Percentiles rank a stretch among this genome's conserved stretches.
Conservation (phyloP, 2,797 vertebrate species). For the Trachurus trachurus region DNA sequence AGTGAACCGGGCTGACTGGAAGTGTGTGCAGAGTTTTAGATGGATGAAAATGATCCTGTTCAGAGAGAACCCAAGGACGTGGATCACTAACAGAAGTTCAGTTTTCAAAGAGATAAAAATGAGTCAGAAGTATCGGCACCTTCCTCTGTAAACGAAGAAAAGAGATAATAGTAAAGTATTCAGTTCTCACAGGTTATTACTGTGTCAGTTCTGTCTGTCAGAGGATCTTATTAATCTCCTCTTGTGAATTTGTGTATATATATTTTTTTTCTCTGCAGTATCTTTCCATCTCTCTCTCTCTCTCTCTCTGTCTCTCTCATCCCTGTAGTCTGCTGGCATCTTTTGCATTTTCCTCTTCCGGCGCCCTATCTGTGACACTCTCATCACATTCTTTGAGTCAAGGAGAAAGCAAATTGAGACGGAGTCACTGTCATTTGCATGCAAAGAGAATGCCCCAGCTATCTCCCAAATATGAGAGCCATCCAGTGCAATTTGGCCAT, state of each 20-base stretch:
- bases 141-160: constrained; percentile 9
- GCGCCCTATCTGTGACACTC: constrained; percentile 25
- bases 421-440: constrained; percentile 63
- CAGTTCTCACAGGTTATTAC: neutral
- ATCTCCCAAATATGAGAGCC: constrained; percentile 65
- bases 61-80: constrained; percentile 43
- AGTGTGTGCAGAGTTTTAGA: constrained; percentile 28
- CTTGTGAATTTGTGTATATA: neutral
- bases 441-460: constrained; percentile 46
- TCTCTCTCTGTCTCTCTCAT: constrained; percentile 21
- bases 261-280: neutral
- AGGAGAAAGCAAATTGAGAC: constrained; percentile 60
- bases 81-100: constrained; percentile 47
- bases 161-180: neutral
- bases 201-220: neutral
- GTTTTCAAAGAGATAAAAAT: constrained; percentile 31
- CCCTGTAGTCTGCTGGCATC: constrained; percentile 10
- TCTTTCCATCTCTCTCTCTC: constrained; percentile 14
- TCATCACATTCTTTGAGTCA: constrained; percentile 50
- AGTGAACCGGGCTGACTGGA: too few relatives aligned
- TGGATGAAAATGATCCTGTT: constrained; percentile 36
- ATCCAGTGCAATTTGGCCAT: constrained; percentile 68
- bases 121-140: constrained; percentile 19
- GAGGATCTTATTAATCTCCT: constrained; percentile 7
- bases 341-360: constrained; percentile 13